phyloP scores from a whole-genome alignment of 2,888 invertebrate genomes.

The Caenorhabditis macrosperma region DNA sequence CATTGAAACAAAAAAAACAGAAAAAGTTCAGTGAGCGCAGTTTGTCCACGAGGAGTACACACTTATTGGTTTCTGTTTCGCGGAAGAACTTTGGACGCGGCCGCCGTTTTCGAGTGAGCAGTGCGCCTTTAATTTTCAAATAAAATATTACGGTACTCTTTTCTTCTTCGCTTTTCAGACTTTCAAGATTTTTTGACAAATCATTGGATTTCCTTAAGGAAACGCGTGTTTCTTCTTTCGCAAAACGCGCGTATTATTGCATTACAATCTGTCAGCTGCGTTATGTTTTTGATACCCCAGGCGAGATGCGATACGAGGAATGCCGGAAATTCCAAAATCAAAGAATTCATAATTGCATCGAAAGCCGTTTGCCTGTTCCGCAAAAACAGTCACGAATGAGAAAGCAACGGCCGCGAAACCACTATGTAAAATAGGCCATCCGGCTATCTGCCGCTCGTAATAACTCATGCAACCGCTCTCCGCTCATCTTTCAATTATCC shows the following conservation, averaged over 20 bases:
- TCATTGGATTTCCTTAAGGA: neutral
- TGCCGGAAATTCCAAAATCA: neutral
- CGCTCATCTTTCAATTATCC: conserved; percentile 53
- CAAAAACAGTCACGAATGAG: conserved; percentile 11
- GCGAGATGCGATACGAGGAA: no score
- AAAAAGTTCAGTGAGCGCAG: neutral
- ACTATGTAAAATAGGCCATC: conserved; percentile 46
- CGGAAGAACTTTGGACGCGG: conserved; percentile 9
- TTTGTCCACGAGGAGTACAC: conserved; percentile 50
- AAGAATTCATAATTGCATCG: conserved; percentile 35
- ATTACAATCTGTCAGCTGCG: no score
- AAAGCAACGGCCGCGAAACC: conserved; percentile 12
- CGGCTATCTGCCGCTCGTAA: conserved; percentile 46
- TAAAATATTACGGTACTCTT: neutral
- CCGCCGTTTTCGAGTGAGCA: neutral
- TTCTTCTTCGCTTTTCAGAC: neutral
- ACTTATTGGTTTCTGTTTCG: neutral
- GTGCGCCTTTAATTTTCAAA: conserved; percentile 18
- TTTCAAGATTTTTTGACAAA: neutral
- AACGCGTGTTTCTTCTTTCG: no score
- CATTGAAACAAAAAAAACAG: neutral
- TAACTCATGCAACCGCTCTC: conserved; percentile 44
- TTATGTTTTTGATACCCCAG: no score
- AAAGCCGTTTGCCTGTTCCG: conserved; percentile 23
- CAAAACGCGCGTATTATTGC: no score